These are phyloP conservation scores for Climacteris rufus DNA, from an alignment of 2,113 vertebrate species.

Conservation along the genomic window DNA sequence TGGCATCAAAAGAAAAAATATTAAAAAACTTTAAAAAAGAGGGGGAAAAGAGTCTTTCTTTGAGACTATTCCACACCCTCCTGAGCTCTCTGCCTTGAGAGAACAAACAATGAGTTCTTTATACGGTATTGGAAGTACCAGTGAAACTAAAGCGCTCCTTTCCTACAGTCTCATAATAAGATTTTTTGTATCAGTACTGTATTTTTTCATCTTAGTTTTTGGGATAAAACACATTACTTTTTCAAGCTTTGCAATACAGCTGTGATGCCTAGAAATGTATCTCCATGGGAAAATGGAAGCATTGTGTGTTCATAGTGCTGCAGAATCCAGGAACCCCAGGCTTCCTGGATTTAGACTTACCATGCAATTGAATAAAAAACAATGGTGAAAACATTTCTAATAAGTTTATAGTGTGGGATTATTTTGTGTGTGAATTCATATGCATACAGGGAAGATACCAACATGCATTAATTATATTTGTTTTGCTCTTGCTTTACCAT, in stretches of 20 bases:
- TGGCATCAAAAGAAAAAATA: background rate
- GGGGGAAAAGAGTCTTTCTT: background rate
- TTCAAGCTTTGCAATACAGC: background rate
- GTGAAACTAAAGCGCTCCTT: background rate
- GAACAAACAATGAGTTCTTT: background rate
- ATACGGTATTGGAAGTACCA: background rate
- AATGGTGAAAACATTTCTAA: background rate
- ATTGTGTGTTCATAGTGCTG: background rate
- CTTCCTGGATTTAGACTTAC: background rate
- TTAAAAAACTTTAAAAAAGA: background rate
- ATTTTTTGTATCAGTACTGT: background rate
- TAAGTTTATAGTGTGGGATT: background rate
- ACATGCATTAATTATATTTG: background rate
- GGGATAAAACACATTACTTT: background rate
- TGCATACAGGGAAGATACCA: background rate
- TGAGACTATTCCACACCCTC: background rate
- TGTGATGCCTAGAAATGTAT: background rate
- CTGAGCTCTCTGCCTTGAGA: background rate
- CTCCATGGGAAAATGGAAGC: background rate
- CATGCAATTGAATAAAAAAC: background rate
- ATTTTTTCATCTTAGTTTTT: background rate
- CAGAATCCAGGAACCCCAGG: background rate
- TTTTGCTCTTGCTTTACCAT: background rate
- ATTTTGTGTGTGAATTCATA: background rate
- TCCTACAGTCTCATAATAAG: background rate